Percentiles rank a stretch among this genome's conserved stretches.
phyloP scores from a whole-genome alignment of 1,140 invertebrate genomes.

The Pentalonia nigronervosa region DNA sequence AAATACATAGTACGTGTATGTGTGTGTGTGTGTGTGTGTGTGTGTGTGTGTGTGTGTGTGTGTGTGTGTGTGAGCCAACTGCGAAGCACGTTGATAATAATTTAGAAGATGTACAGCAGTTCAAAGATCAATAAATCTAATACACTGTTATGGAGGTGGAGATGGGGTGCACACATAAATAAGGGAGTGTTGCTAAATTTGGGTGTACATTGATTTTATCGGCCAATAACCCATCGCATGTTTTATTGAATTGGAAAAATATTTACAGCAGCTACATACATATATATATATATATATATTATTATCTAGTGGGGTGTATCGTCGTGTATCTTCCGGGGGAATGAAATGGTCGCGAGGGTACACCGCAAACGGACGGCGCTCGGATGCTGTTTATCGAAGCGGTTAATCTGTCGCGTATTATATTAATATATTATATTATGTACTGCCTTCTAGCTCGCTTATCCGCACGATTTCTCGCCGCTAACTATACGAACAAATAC shows the following conservation, averaged over 20 bases:
- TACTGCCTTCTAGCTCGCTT: not conserved
- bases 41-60: too few relatives aligned
- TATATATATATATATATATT: not conserved
- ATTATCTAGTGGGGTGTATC: not conserved
- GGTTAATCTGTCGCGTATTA: not conserved
- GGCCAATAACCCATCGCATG: not conserved
- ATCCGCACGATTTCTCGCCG: not conserved
- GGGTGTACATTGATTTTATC: conserved; percentile 42
- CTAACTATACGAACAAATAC: not conserved
- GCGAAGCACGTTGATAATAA: not conserved
- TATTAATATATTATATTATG: too few relatives aligned
- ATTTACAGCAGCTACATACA: not conserved
- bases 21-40: too few relatives aligned
- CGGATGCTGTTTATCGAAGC: not conserved
- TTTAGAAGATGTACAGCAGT: not conserved
- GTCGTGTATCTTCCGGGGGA: not conserved
- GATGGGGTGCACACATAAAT: too few relatives aligned
- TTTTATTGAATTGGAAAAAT: conserved; percentile 36
- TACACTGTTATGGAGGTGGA: not conserved
- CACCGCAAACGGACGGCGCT: not conserved
- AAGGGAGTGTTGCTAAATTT: conserved; percentile 39
- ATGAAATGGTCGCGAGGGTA: not conserved
- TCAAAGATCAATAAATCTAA: conserved; percentile 35
- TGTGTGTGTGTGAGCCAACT: too few relatives aligned
- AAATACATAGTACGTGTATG: too few relatives aligned